Evolutionary conservation across 1,140 invertebrate genomes (phyloP).

Genomic region (Diachasma alloeum): DNA sequence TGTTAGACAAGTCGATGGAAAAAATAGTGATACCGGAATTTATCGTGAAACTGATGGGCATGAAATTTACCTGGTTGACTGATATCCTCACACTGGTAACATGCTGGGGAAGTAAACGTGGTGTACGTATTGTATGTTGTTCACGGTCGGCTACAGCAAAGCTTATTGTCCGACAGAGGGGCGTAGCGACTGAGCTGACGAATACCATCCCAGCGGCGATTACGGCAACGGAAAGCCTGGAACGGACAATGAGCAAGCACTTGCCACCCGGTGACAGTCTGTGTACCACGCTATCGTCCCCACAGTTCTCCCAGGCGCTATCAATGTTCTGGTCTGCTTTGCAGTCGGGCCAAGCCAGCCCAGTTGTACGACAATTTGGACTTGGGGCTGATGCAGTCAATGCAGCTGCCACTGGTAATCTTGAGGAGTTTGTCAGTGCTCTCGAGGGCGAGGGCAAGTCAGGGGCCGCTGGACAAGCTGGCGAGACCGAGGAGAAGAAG

Average conservation of each 20-base stretch:
- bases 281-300: constrained; percentile 60
- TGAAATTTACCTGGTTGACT: constrained; percentile 56
- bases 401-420: constrained; percentile 87
- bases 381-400: constrained; percentile 86
- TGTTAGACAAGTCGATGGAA: too few relatives aligned
- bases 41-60: constrained; percentile 45
- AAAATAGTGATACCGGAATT: constrained; percentile 20
- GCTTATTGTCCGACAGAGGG: constrained; percentile 64
- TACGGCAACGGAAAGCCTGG: constrained; percentile 51
- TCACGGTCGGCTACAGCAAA: constrained; percentile 64
- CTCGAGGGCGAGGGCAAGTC: constrained; percentile 73
- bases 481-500: constrained; percentile 60
- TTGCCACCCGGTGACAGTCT: constrained; percentile 61
- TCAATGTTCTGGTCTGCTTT: constrained; percentile 94
- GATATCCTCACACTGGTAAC: constrained; percentile 48
- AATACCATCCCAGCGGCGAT: constrained; percentile 58
- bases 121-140: constrained; percentile 57
- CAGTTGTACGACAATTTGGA: constrained; percentile 93
- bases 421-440: constrained; percentile 91
- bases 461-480: constrained; percentile 33
- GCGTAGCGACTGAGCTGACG: constrained; percentile 60
- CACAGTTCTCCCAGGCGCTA: constrained; percentile 78
- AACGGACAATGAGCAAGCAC: constrained; percentile 53
- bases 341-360: constrained; percentile 93
- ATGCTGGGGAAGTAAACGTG: constrained; percentile 50